Conservation (phyloP, 2,113 vertebrate species). For the Pachycephala philippinensis region DNA sequence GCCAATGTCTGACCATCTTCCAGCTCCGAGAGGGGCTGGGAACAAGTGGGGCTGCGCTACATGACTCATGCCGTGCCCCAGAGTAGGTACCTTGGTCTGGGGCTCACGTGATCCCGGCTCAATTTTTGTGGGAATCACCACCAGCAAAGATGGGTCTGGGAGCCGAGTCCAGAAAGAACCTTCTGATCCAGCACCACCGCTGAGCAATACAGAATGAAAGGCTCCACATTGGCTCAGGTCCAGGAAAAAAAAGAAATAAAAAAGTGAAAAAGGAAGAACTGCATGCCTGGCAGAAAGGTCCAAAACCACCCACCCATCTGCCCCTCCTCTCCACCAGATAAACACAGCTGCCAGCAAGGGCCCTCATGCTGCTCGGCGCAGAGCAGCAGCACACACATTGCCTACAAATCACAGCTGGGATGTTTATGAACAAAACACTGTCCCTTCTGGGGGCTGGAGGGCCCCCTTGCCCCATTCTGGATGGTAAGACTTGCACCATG, state of each 20-base stretch:
- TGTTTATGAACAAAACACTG: background rate
- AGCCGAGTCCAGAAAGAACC: background rate
- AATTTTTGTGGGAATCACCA: background rate
- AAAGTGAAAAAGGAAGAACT: background rate
- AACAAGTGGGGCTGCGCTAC: background rate
- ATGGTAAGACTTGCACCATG: rapidly evolving
- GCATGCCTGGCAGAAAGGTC: background rate
- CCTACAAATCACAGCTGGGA: background rate
- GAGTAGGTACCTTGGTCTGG: rapidly evolving
- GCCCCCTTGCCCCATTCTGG: background rate
- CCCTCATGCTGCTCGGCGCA: rapidly evolving
- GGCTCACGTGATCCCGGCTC: background rate
- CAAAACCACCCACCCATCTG: background rate
- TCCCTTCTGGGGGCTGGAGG: background rate
- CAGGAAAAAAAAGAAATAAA: background rate
- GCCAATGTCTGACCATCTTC: background rate
- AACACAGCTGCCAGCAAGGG: background rate
- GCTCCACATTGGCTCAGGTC: background rate
- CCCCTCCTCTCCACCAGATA: background rate
- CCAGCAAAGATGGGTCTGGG: background rate
- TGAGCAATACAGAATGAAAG: background rate
- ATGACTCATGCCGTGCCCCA: rapidly evolving
- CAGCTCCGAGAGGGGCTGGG: rapidly evolving
- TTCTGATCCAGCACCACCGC: background rate
- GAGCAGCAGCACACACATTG: background rate